Evolutionary conservation across 53 echinoderm and acorn worm genomes (phyloP).

Genomic region (Patiria pectinifera): DNA sequence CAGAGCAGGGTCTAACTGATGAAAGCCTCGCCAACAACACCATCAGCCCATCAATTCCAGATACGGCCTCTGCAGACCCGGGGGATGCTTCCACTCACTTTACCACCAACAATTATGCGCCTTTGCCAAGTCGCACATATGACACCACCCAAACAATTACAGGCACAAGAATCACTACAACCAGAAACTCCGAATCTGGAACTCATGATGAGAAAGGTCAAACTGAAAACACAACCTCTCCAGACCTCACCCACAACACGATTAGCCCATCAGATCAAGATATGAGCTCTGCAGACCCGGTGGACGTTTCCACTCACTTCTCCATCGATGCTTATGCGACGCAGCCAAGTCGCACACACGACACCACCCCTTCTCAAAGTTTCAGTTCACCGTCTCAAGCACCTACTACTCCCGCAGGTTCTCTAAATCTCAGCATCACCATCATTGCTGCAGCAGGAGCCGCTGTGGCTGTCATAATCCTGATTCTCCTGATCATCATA

Average conservation of each 20-base stretch:
- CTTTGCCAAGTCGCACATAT: neutral
- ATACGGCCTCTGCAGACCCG: no score
- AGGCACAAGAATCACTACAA: neutral
- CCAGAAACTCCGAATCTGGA: neutral
- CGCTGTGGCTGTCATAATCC: neutral
- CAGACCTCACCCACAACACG: neutral
- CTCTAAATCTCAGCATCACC: neutral
- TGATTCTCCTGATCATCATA: constrained; percentile 21
- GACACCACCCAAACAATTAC: neutral
- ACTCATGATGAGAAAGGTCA: neutral
- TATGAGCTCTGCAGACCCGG: no score
- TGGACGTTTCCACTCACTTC: no score
- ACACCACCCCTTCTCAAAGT: neutral
- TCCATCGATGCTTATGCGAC: neutral
- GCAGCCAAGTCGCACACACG: neutral
- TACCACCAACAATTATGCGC: no score
- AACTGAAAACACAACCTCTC: neutral
- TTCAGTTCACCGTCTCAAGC: neutral
- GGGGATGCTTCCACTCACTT: no score
- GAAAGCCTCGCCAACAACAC: no score
- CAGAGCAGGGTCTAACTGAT: no score
- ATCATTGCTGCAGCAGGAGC: neutral
- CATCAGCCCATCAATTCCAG: no score
- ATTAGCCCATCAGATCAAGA: no score
- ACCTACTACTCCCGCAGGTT: neutral